phyloP scores from a whole-genome alignment of 2,888 invertebrate species.

The Lasioglossum marginatum region DNA sequence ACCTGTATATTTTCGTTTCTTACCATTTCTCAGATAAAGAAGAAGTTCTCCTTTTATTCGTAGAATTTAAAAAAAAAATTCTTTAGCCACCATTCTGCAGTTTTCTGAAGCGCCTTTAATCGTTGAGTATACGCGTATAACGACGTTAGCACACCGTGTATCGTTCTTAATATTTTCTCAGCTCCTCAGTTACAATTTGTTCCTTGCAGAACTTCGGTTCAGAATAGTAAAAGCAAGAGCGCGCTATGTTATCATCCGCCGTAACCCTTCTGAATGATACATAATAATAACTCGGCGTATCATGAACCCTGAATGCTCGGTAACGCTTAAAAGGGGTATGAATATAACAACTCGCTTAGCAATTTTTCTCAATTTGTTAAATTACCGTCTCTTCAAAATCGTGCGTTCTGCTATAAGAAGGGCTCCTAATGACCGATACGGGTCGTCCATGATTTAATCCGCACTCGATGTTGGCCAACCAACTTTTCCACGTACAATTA shows the following conservation, averaged over 20 bases:
- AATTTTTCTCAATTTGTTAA: constrained; percentile 45
- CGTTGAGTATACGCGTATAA: not conserved
- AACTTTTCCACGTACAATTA: constrained; percentile 24
- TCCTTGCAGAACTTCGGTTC: not conserved
- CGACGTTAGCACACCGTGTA: not conserved
- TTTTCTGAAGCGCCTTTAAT: not conserved
- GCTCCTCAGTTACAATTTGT: not conserved
- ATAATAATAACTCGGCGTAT: constrained; percentile 35
- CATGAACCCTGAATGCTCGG: constrained; percentile 3
- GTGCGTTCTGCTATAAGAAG: constrained; percentile 26
- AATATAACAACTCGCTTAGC: constrained; percentile 35
- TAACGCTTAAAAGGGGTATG: constrained; percentile 23
- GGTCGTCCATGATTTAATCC: constrained; percentile 38
- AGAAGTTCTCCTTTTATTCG: not conserved
- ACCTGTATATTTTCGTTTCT: not conserved
- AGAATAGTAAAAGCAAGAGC: constrained; percentile 1
- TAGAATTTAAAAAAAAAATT: not conserved
- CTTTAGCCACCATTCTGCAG: not conserved
- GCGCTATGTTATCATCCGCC: constrained; percentile 33
- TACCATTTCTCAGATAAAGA: not conserved
- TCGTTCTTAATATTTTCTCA: not conserved
- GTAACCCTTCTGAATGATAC: constrained; percentile 28
- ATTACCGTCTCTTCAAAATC: constrained; percentile 38
- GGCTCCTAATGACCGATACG: constrained; percentile 41
- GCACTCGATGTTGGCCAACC: constrained; percentile 10